Evolutionary conservation across 2,113 vertebrate species (phyloP).

Genomic region (Xiphias gladius): DNA sequence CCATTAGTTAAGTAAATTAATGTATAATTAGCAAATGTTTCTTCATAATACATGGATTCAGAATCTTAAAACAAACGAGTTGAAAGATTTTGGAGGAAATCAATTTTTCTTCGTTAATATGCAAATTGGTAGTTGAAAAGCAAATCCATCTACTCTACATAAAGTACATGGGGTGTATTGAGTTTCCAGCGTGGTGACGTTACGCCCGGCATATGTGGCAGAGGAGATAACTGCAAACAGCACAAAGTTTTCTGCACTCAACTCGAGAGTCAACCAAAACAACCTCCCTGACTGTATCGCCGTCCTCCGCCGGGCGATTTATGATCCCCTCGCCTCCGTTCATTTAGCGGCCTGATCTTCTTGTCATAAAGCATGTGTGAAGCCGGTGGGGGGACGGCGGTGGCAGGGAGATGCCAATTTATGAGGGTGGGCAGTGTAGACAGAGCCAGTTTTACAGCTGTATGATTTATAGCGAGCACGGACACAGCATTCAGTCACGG

Average conservation of each 20-base stretch:
- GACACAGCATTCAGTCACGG: conserved; percentile 28
- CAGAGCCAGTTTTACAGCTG: conserved; percentile 67
- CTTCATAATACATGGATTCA: conserved; percentile 31
- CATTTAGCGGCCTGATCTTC: conserved; percentile 76
- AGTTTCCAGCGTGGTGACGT: neutral
- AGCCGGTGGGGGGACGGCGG: conserved; percentile 33
- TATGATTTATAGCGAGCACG: conserved; percentile 66
- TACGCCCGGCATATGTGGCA: neutral
- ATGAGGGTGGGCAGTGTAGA: conserved; percentile 70
- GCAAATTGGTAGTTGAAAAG: conserved; percentile 23
- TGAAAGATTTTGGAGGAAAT: conserved; percentile 24
- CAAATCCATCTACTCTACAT: conserved; percentile 1
- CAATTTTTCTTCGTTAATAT: conserved; percentile 45
- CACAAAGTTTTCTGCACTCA: neutral
- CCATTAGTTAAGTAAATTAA: conserved; percentile 56
- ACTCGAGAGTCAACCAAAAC: conserved; percentile 26
- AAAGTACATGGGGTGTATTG: neutral
- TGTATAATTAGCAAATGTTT: conserved; percentile 53
- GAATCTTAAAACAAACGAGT: neutral
- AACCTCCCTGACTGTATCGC: conserved; percentile 49
- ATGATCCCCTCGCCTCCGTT: conserved; percentile 58
- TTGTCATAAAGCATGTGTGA: conserved; percentile 81
- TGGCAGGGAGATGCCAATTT: conserved; percentile 72
- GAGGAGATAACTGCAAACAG: neutral
- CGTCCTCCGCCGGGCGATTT: conserved; percentile 58